A percentile compares a stretch with the other conserved stretches of the same genome.
phyloP scores from a whole-genome alignment of 2,888 invertebrate genomes.

The Chouioia cunea region DNA sequence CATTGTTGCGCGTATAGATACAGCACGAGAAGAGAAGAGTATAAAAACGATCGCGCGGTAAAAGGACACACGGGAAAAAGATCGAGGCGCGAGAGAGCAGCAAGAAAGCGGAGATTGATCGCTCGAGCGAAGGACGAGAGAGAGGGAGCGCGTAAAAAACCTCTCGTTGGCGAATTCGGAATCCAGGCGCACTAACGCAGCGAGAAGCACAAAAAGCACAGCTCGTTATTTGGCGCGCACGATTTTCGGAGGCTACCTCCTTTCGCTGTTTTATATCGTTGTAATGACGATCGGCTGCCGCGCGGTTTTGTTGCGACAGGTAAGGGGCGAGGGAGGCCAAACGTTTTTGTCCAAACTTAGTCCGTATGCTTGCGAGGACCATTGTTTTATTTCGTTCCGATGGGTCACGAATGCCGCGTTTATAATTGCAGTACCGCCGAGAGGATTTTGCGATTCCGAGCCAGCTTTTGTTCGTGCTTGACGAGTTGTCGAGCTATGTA shows the following conservation, averaged over 20 bases:
- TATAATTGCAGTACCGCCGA: no score
- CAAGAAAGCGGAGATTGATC: conserved; percentile 36
- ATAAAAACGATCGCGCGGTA: neutral
- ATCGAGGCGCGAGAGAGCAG: neutral
- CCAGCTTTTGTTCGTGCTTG: no score
- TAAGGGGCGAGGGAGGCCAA: no score
- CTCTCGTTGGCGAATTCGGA: conserved; percentile 41
- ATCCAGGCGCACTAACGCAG: conserved; percentile 23
- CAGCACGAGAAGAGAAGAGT: neutral
- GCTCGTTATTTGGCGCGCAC: conserved; percentile 25
- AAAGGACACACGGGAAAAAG: neutral
- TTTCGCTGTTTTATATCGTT: conserved; percentile 5
- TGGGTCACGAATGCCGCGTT: no score
- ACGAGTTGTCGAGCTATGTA: no score
- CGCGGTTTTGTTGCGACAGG: neutral
- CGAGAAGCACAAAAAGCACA: conserved; percentile 12
- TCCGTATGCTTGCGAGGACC: no score
- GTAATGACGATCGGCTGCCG: conserved; percentile 24
- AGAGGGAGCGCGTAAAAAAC: conserved; percentile 40
- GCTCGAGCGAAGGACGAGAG: conserved; percentile 6
- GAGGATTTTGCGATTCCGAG: no score
- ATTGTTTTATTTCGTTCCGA: no score
- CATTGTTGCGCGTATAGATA: conserved; percentile 11
- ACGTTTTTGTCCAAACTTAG: no score
- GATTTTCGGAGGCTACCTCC: neutral